Percentiles rank a stretch among this genome's conserved stretches.
These are phyloP conservation scores for Axis porcinus DNA, from an alignment of 2,113 vertebrate species.

Conservation along the genomic window DNA sequence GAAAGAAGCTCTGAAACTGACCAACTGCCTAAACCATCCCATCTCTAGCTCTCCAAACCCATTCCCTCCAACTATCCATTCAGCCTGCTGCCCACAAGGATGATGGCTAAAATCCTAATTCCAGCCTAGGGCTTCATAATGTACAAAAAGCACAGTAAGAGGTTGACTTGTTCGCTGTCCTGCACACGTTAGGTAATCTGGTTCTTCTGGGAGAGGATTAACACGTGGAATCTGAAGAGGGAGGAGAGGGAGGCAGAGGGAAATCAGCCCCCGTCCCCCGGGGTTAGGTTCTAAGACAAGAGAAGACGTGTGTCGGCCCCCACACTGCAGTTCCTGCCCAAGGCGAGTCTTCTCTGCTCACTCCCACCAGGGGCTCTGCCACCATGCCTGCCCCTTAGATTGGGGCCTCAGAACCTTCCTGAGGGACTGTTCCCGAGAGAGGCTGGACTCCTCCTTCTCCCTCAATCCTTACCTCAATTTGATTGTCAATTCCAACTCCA, in stretches of 20 bases:
- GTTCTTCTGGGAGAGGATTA: background rate
- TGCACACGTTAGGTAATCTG: no score
- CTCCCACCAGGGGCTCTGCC: no score
- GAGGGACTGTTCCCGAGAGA: background rate
- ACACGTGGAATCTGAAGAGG: background rate
- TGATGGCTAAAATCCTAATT: rapidly evolving
- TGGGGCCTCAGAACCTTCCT: background rate
- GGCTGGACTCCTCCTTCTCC: background rate
- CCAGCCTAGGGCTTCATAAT: no score
- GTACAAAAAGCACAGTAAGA: no score
- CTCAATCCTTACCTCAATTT: background rate
- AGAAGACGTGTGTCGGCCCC: background rate
- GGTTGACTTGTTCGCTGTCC: background rate
- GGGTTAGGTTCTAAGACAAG: background rate
- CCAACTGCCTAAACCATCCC: background rate
- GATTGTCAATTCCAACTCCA: background rate
- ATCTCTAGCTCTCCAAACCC: background rate
- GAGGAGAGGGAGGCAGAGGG: no score
- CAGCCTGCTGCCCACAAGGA: background rate
- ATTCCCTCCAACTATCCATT: background rate
- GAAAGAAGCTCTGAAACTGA: background rate
- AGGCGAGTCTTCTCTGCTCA: background rate
- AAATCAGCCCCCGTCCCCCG: background rate
- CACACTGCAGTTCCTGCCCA: background rate
- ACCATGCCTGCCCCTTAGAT: background rate